Base-by-base conservation (phyloP, 2,888 invertebrate genomes). In the Iphiclides podalirius region DNA sequence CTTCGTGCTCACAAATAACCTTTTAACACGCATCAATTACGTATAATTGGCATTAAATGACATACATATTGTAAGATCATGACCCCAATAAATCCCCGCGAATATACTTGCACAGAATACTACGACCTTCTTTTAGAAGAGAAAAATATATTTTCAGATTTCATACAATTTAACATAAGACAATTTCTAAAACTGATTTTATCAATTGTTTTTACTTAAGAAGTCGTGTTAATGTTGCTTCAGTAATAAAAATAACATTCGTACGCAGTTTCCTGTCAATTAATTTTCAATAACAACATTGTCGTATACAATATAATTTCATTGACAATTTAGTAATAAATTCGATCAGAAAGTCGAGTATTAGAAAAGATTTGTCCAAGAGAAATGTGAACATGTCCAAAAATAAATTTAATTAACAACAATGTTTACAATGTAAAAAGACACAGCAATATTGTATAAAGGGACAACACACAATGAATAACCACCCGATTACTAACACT, bases 11-110 rank as follows among this genome's bases (percentile, higher is more conserved):
- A 43, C 48, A 43, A 49, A 49, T 38, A 43, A 38, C 48, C 43
- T 43, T 33, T 38, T 38, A 43, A 34, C 43, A 49, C 38, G 48
- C 48, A 38, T 49, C 43, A 49, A 49, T 49, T 49, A 34, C 33
- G 38, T 49, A 43, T 49, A 49, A 49, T 49, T 49, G 48, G 26
- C 38, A 38, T 38, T 38, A 43, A 49, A 49, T 43, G 48, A 43
- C 48, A 49, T 26, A 49, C 34, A 34, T 38, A 43, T 38, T 34
- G 48, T 33, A 13, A 43, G 48, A 49, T 49, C 48, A 49, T 49
- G 48, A 49, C 48, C 48, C 43, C 33, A 43, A 49, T 48, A 38
- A 42, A 48, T 43, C 37, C 15, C 12, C 8, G 23, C 23, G 9
- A 9, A 39, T 20, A 23, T 40, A 15, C 34, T 9, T 11, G 12